Conservation (phyloP, 2,797 vertebrate species). For the Pseudopleuronectes americanus region DNA sequence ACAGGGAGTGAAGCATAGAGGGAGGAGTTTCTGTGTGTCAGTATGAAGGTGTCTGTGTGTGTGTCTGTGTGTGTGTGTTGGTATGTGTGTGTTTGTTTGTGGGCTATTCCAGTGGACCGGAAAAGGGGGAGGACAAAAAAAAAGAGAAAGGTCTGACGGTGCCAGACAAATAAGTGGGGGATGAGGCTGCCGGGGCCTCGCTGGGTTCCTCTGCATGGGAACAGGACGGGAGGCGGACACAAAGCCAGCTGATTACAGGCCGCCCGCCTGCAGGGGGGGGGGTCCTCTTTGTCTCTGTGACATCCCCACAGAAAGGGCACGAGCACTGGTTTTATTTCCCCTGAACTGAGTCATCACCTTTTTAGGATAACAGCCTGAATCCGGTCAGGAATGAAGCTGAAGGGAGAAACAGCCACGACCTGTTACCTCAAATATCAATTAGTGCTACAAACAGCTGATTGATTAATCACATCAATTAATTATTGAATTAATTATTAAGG, state of each 20-base stretch:
- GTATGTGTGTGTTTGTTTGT: constrained; percentile 40
- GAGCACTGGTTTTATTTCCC: constrained; percentile 55
- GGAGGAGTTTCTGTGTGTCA: constrained; percentile 1
- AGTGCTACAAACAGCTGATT: too few species aligned
- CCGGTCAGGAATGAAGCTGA: constrained; percentile 9
- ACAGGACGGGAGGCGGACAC: constrained; percentile 64
- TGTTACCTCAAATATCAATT: neutral
- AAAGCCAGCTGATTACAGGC: constrained; percentile 75
- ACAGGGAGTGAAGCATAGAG: constrained; percentile 41
- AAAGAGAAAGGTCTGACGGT: constrained; percentile 45
- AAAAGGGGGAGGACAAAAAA: constrained; percentile 48
- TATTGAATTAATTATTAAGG: too few species aligned
- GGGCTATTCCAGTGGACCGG: constrained; percentile 37
- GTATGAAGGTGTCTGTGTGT: constrained; percentile 29
- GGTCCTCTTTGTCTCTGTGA: constrained; percentile 66
- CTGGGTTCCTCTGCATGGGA: constrained; percentile 68
- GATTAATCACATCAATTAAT: too few species aligned
- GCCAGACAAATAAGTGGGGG: constrained; percentile 71
- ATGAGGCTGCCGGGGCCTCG: constrained; percentile 52
- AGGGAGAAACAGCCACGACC: neutral
- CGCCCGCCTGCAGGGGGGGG: constrained; percentile 47
- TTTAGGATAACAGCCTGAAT: constrained; percentile 40
- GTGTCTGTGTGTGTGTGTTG: constrained; percentile 26
- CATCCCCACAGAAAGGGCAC: constrained; percentile 44
- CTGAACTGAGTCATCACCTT: constrained; percentile 65